Conservation (phyloP, 2,113 vertebrate species). For the Propithecus coquereli region DNA sequence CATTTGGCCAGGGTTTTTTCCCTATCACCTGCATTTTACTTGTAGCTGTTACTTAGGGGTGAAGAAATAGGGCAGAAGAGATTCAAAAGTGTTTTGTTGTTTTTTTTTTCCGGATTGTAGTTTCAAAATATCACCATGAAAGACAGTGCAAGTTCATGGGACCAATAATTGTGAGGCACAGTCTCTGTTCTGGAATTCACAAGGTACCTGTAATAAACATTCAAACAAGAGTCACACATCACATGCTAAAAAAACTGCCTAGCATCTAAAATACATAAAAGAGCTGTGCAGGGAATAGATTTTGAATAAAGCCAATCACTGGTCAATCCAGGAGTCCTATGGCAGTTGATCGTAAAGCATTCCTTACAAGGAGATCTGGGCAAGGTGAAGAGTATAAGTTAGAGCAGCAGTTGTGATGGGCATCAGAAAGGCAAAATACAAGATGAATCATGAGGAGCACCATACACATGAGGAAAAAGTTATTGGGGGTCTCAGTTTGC, state of each 20-base stretch:
- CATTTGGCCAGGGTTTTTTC: conserved; percentile 31
- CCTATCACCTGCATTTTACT: conserved; percentile 53
- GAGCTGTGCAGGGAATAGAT: conserved; percentile 67
- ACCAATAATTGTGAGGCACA: conserved; percentile 59
- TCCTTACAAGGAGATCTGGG: conserved; percentile 69
- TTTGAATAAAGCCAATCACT: conserved; percentile 69
- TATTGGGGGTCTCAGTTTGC: conserved; percentile 1
- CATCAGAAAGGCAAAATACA: conserved; percentile 64
- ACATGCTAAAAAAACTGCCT: conserved; percentile 44
- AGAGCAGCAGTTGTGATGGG: conserved; percentile 50
- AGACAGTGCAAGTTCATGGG: conserved; percentile 52
- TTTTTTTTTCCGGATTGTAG: neutral
- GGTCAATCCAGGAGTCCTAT: conserved; percentile 74
- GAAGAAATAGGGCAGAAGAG: neutral
- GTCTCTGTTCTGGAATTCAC: conserved; percentile 65
- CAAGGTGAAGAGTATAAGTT: conserved; percentile 61
- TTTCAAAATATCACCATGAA: conserved; percentile 39
- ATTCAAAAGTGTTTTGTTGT: neutral
- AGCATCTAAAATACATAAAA: conserved; percentile 64
- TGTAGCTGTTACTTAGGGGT: conserved; percentile 42
- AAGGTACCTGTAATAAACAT: conserved; percentile 58
- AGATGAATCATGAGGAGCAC: conserved; percentile 63
- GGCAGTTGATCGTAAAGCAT: conserved; percentile 76
- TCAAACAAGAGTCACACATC: conserved; percentile 69
- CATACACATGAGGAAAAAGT: conserved; percentile 64